Evolutionary conservation across 2,113 vertebrate species (phyloP), one percentile per base, ranked within the genome.

Genomic region (Takifugu bimaculatus): DNA sequence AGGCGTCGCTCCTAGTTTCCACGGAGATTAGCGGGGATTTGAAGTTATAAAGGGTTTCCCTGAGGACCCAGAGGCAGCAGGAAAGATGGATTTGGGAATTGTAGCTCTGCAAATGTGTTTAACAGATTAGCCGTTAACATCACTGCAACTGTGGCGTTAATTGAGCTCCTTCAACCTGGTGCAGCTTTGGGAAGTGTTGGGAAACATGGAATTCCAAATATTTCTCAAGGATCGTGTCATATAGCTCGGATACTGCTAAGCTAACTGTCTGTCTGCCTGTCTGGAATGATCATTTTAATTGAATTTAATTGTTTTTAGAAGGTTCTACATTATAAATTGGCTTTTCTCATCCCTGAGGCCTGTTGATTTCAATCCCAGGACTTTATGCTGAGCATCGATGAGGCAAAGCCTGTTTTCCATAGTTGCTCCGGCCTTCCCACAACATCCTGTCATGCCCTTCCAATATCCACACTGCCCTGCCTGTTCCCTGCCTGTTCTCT

Each of bases 21-120:
- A 85, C 79, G 50, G 75, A 88, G 85, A 88, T 88, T 88, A 89
- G 68, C 57, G 49, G 50, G 81, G 85, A 86, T 89, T 89, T 86
- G 52, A 57, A 87, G 61, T 75, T 58, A 60, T 78, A 60, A 87
- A 85, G 58, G 51, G 72, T 78, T 87, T 85, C 66, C 74, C 74
- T 56, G 47, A 70, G 60, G 52, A 65, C 59, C 50, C 67, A 56
- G 71, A 54, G 59, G 63, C 47, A 42, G 42, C 25, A 44, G 60
- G 53, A 65, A 75, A 62, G 58, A 61, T 82, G 75, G 65, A 78
- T 79, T 88, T 81, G 43, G 67, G 78, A 72, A 81, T 82, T 59
- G 74, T 60, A 62, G 64, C 50, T 70, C 49, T 76, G 54, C 65
- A 68, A 83, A 79, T 72, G 59, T 75, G 69, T 83, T 84, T 82